These are phyloP conservation scores for Sesia apiformis DNA, from an alignment of 2,888 invertebrate species.

Conservation along the genomic window DNA sequence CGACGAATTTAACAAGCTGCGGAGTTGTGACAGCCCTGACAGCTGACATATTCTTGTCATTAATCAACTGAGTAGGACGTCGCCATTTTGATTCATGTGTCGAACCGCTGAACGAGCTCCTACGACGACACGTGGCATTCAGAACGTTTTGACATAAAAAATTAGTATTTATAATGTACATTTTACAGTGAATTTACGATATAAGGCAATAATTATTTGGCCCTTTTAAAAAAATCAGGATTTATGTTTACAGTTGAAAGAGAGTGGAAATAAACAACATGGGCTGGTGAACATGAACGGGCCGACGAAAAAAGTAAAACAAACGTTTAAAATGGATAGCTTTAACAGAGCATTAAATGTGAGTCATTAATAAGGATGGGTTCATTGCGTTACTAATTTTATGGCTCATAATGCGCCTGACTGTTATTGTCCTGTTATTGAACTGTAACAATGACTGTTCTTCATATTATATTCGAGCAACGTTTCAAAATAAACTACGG, in stretches of 20 bases:
- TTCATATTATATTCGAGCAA: conserved; percentile 3
- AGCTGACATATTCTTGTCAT: conserved; percentile 68
- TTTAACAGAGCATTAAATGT: conserved; percentile 14
- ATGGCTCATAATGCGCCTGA: not conserved
- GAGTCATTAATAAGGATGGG: not conserved
- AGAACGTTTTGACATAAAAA: not conserved
- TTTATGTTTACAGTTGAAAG: not conserved
- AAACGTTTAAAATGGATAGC: conserved; percentile 20
- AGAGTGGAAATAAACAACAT: not conserved
- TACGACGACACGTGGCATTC: conserved; percentile 5
- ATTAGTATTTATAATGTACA: not conserved
- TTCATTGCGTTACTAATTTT: not conserved
- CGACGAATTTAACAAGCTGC: conserved; percentile 64
- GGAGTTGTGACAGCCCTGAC: conserved; percentile 68
- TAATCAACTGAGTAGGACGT: conserved; percentile 42
- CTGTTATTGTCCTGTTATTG: not conserved
- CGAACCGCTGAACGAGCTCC: conserved; percentile 7
- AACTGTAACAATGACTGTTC: not conserved
- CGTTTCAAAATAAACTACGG: conserved; percentile 9
- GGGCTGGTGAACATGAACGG: conserved; percentile 11
- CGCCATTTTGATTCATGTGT: conserved; percentile 3
- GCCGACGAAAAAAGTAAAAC: conserved; percentile 15
- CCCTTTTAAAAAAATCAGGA: not conserved
- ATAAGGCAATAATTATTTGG: not conserved
- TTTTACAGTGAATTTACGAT: not conserved